Evolutionary conservation across 1,140 invertebrate species (phyloP).

Genomic region (Drosophila tani): DNA sequence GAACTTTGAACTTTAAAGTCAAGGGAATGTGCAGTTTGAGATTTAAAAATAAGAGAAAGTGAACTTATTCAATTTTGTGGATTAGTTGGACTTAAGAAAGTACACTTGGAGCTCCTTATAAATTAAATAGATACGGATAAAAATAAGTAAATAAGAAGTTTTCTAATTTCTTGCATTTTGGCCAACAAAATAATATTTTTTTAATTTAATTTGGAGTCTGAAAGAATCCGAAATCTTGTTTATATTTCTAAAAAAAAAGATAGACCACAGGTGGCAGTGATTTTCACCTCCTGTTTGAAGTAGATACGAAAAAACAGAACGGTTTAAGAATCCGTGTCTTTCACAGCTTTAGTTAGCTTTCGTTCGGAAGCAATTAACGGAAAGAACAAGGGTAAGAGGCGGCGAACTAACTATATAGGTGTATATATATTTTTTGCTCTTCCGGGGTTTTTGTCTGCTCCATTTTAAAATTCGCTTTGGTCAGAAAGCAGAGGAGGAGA

Average conservation of each 20-base stretch:
- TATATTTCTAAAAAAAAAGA: slow-evolving; percentile 12
- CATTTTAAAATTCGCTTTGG: slow-evolving; percentile 1
- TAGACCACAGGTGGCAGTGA: background rate
- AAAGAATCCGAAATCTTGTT: slow-evolving; percentile 6
- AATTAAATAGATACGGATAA: too few species aligned
- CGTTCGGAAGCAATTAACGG: slow-evolving; percentile 43
- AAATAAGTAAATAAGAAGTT: too few species aligned
- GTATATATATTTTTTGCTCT: slow-evolving; percentile 12
- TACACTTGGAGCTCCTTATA: too few species aligned
- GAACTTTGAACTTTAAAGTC: too few species aligned
- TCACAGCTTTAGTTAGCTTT: slow-evolving; percentile 11
- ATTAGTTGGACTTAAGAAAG: too few species aligned
- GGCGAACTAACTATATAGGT: slow-evolving; percentile 9
- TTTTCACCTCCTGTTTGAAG: background rate
- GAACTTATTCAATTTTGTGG: too few species aligned
- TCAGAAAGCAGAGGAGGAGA: background rate
- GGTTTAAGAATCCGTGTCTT: slow-evolving; percentile 23
- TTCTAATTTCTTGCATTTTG: too few species aligned
- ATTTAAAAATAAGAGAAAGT: background rate
- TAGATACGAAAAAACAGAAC: slow-evolving; percentile 8
- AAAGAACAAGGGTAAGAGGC: slow-evolving; percentile 11
- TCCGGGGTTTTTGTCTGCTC: slow-evolving; percentile 16
- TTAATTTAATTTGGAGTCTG: background rate
- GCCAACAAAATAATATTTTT: background rate
- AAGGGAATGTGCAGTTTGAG: background rate